phyloP scores from a whole-genome alignment of 2,888 invertebrate species.

The Harmothoe impar region DNA sequence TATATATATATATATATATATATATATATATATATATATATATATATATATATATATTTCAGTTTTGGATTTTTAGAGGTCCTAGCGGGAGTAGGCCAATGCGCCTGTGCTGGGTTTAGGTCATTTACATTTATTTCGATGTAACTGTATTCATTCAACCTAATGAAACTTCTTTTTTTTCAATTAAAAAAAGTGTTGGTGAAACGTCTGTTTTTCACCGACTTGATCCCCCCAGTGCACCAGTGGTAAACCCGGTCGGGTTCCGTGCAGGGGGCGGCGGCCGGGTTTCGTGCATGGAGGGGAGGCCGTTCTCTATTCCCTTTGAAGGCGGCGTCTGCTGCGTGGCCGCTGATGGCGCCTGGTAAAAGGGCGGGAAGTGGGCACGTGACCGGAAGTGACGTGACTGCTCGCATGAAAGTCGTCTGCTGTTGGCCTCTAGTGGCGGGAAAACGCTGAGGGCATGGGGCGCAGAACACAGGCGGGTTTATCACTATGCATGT shows the following conservation, averaged over 20 bases:
- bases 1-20: too few relatives aligned
- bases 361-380: constrained; percentile 12
- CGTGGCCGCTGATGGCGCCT: neutral
- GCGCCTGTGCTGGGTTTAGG: too few relatives aligned
- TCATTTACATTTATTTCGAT: too few relatives aligned
- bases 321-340: neutral
- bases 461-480: neutral
- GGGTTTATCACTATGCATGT: too few relatives aligned
- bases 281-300: neutral
- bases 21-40: too few relatives aligned
- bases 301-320: neutral
- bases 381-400: constrained; percentile 34
- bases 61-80: too few relatives aligned
- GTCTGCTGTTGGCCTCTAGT: constrained; percentile 20
- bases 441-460: neutral
- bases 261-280: neutral
- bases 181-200: too few relatives aligned
- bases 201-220: neutral
- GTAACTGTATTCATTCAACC: too few relatives aligned
- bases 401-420: neutral
- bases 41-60: too few relatives aligned
- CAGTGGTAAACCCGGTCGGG: neutral
- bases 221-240: neutral
- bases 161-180: too few relatives aligned
- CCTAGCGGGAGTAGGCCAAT: too few relatives aligned